Percentiles rank a stretch among this genome's conserved stretches.
phyloP scores from a whole-genome alignment of 2,113 vertebrate genomes.

The Illadopsis cleaveri region DNA sequence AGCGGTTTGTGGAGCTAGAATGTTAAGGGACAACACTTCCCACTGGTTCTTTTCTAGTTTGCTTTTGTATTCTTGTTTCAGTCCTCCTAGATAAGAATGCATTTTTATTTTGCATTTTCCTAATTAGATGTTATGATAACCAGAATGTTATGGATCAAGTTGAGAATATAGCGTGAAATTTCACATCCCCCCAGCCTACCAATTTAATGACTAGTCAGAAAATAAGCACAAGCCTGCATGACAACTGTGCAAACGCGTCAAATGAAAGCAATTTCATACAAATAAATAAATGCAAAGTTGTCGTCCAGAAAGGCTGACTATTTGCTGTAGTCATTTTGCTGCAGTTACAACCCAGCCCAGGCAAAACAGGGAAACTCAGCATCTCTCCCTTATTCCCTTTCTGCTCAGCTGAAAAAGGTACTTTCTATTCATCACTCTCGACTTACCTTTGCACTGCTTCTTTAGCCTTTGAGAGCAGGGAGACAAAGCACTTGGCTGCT shows the following conservation, averaged over 20 bases:
- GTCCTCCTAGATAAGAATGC: neutral
- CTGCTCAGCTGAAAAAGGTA: neutral
- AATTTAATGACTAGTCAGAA: neutral
- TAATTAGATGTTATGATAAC: neutral
- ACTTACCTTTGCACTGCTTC: neutral
- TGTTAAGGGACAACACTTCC: neutral
- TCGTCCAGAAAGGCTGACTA: neutral
- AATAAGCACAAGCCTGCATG: neutral
- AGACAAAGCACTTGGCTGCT: neutral
- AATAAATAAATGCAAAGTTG: rapidly evolving
- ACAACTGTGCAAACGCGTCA: neutral
- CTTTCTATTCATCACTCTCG: neutral
- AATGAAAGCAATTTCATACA: neutral
- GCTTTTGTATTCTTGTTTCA: neutral
- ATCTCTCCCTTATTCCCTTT: neutral
- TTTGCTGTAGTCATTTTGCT: neutral
- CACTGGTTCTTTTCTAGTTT: neutral
- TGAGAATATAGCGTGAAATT: neutral
- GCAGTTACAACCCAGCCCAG: neutral
- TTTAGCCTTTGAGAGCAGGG: rapidly evolving
- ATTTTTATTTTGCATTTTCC: neutral
- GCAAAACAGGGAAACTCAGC: neutral
- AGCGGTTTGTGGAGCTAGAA: neutral
- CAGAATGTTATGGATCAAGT: neutral
- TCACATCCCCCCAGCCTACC: neutral